Percentiles rank a stretch among this genome's conserved stretches.
Conservation (phyloP, 2,888 invertebrate species). For the Rhopalosiphum nymphaeae region DNA sequence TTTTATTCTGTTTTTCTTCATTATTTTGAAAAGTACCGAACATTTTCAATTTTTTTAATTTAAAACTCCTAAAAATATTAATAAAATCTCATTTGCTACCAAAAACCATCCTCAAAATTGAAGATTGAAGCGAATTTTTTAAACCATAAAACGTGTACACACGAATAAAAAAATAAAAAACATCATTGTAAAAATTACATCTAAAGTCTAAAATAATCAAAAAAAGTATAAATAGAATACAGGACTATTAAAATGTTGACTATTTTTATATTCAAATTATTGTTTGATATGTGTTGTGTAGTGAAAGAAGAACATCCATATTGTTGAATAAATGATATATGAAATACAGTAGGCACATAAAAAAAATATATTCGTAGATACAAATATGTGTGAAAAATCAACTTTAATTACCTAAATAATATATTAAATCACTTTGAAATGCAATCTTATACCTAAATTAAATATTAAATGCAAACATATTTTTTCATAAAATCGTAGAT, state of each 20-base stretch:
- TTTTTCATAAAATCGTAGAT: background rate
- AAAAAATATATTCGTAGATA: background rate
- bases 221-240: background rate
- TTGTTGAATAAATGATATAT: background rate
- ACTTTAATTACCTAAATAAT: background rate
- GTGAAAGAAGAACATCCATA: background rate
- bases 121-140: background rate
- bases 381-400: background rate
- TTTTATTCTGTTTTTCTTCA: background rate
- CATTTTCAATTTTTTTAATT: background rate
- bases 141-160: background rate
- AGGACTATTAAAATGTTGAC: background rate
- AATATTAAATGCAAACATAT: background rate
- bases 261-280: background rate
- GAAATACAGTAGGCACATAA: background rate
- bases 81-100: background rate
- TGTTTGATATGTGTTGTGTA: background rate
- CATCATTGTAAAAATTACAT: background rate
- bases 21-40: background rate
- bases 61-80: background rate
- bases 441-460: background rate
- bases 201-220: background rate
- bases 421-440: background rate
- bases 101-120: background rate
- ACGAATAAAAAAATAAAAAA: background rate